phyloP scores from a whole-genome alignment of 2,113 vertebrate genomes.

The Nycticebus coucang region DNA sequence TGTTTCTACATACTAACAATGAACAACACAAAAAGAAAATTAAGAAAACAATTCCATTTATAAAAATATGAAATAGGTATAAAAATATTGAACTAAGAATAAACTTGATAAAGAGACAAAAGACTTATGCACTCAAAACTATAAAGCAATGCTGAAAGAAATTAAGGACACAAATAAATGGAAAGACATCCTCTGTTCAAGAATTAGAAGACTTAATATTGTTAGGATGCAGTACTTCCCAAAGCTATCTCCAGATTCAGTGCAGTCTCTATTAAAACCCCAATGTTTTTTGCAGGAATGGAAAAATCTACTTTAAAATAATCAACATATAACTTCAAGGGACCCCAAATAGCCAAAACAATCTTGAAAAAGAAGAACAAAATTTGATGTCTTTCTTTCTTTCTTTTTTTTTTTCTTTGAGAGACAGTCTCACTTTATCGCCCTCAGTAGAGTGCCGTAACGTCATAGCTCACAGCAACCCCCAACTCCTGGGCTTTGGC shows the following conservation, averaged over 20 bases:
- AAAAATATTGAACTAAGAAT: slow-evolving; percentile 17
- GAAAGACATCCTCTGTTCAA: background rate
- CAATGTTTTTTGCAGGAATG: background rate
- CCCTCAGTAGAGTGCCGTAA: no score
- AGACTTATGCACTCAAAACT: background rate
- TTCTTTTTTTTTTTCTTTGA: no score
- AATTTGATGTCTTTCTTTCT: background rate
- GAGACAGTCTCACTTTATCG: no score
- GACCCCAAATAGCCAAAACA: background rate
- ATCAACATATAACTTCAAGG: background rate
- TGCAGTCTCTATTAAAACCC: background rate
- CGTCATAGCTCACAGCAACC: no score
- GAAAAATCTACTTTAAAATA: background rate
- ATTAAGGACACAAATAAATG: background rate
- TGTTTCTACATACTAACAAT: background rate
- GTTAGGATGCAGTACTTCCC: background rate
- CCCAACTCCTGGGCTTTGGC: no score
- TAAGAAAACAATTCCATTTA: background rate
- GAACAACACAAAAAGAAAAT: background rate
- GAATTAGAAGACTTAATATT: background rate
- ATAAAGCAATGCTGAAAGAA: background rate
- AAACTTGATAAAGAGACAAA: background rate
- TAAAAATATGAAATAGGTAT: background rate
- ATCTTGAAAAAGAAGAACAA: background rate
- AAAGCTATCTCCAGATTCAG: background rate